These are phyloP conservation scores for Clupea harengus DNA, from an alignment of 2,113 vertebrate genomes.

Conservation along the genomic window DNA sequence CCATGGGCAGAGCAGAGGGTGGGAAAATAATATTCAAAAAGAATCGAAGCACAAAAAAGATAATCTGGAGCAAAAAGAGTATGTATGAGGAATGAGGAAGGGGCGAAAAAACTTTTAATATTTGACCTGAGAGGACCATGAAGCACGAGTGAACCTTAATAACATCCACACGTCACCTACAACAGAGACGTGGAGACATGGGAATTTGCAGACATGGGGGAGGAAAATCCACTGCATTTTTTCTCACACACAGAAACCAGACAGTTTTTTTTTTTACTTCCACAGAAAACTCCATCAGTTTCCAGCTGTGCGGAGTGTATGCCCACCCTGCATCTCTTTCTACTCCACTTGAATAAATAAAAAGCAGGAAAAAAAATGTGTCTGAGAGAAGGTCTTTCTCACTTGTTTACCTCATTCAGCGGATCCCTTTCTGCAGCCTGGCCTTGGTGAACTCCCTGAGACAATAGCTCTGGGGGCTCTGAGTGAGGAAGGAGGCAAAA, in stretches of 20 bases:
- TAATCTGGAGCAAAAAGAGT: not conserved
- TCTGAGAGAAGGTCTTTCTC: constrained; percentile 38
- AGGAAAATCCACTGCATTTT: constrained; percentile 18
- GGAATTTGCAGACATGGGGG: constrained; percentile 13
- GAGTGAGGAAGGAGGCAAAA: not conserved
- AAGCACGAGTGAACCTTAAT: not conserved
- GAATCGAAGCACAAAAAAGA: not conserved
- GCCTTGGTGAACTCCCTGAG: constrained; percentile 29
- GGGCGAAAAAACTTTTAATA: not conserved
- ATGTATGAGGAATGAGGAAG: not conserved
- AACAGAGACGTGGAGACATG: not conserved
- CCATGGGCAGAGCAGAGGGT: not conserved
- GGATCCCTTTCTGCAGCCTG: not conserved
- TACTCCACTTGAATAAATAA: constrained; percentile 64
- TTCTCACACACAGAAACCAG: constrained; percentile 19
- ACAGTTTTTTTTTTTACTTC: constrained; percentile 58
- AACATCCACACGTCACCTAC: constrained; percentile 1
- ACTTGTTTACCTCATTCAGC: constrained; percentile 38
- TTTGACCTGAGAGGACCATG: not conserved
- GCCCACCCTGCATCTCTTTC: constrained; percentile 60
- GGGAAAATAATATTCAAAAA: not conserved
- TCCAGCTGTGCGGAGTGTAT: constrained; percentile 70
- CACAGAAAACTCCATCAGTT: constrained; percentile 60
- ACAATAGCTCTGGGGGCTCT: constrained; percentile 12
- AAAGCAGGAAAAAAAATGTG: constrained; percentile 44